Base-by-base conservation (phyloP, 2,888 invertebrate species). In the Pollenia griseotomentosa region DNA sequence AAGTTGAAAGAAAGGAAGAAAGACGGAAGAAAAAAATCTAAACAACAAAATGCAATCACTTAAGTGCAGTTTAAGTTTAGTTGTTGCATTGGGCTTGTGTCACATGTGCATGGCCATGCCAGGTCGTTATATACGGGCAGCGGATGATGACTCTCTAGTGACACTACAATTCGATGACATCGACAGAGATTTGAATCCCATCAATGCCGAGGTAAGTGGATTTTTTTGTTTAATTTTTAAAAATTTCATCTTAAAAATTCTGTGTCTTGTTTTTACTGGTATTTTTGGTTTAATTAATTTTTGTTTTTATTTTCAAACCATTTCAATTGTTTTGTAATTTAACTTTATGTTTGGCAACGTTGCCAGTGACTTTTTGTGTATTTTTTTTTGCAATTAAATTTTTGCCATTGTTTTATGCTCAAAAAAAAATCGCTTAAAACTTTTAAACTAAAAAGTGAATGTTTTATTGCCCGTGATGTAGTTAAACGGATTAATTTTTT, bases 161-260 rank as follows among this genome's bases (percentile, higher is more conserved):
- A 84, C 82, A 44, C 82, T 91, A 55, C 90, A 91, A 81, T 87
- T 87, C n/a, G 83, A 85, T 51, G 91, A 91, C 63, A 87, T 66
- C 81, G 89, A 86, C 77, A 85, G 89, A 42, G 92, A 93, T 66
- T 86, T 93, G 83, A 93, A 92, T 89, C 93, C 93, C 73, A 91
- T 92, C 78, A 92, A 93, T 86, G 90, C 91, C 82, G 92, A 93
- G 93, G 93, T 93, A 93, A 33, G 33, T 6, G 33, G 33, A 0
- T 4, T 33, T 33, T 33, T 33, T 33, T 33, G 33, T 33, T 23
- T 2, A 33, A 33, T 33, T 33, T 33, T 33, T 0, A 6, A 33
- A 4, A 33, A 33, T 33, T 2, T 33, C 33, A 4, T 33, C 33
- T 33, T 33, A 33, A 6, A 0, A 33, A 33, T 33, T 33, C 33